Percentiles rank a stretch among this genome's conserved stretches.
Evolutionary conservation across 2,113 vertebrate species (phyloP).

Genomic region (Ophiodon elongatus): DNA sequence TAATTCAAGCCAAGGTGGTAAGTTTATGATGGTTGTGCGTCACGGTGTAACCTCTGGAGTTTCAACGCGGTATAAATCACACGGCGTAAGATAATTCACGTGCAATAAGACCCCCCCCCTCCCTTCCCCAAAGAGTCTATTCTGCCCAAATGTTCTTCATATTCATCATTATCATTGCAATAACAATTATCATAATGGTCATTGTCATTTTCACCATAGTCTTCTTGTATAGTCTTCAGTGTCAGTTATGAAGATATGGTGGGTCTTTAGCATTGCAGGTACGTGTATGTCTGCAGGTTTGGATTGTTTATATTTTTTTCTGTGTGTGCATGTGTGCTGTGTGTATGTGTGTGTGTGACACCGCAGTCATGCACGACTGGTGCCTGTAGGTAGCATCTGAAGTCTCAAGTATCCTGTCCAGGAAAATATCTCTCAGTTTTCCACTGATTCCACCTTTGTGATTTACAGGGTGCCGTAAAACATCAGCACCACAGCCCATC

Average conservation of each 20-base stretch:
- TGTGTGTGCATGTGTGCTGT: conserved; percentile 38
- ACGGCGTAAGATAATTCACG: conserved; percentile 99
- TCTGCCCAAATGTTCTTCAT: conserved; percentile 86
- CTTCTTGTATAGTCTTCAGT: conserved; percentile 67
- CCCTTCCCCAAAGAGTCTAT: conserved; percentile 71
- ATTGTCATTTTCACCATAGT: conserved; percentile 65
- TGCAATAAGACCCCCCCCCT: conserved; percentile 94
- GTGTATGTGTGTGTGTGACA: conserved; percentile 42
- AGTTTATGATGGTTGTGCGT: conserved; percentile 61
- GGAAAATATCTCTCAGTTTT: conserved; percentile 65
- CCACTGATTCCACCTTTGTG: conserved; percentile 50
- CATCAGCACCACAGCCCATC: conserved; percentile 51
- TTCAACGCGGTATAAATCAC: conserved; percentile 94
- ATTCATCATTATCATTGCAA: conserved; percentile 63
- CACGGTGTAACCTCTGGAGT: conserved; percentile 66
- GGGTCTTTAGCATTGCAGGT: conserved; percentile 61
- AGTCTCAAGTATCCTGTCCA: conserved; percentile 74
- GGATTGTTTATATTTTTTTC: conserved; percentile 48
- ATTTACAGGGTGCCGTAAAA: conserved; percentile 62
- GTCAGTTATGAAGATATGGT: conserved; percentile 62
- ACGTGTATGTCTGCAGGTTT: conserved; percentile 48
- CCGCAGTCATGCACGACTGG: conserved; percentile 54
- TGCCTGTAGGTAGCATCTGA: conserved; percentile 79
- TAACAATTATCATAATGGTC: conserved; percentile 69
- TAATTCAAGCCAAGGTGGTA: conserved; percentile 67